Evolutionary conservation across 2,797 vertebrate genomes (phyloP), one percentile per base, ranked within the genome.

Genomic region (Myotis vivesi): DNA sequence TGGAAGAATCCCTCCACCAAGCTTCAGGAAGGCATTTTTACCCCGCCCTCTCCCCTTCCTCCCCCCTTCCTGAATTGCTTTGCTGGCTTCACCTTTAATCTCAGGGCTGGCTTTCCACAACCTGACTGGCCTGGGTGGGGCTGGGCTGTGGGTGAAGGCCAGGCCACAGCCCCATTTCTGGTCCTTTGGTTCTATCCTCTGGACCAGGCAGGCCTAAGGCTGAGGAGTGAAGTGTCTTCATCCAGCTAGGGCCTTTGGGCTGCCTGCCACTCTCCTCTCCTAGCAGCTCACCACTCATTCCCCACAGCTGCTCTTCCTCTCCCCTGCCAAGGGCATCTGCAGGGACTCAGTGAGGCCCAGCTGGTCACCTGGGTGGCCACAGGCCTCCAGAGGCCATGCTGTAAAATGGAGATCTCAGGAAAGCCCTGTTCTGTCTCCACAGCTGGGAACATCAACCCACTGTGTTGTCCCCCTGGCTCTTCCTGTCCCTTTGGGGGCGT

Each of bases 401-500:
- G 44, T 36, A 62, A 30, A 17, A 62, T 0, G 5, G 73, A 71
- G 33, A 51, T 30, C 57, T 36, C 5, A 2, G 23, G 66, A 66
- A 49, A 76, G 49, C 5, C 64, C 73, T 36, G 5, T 19, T 44
- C 68, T 57, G 20, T 30, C n/a, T 85, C 82, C 71, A 57, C 7
- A 49, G 53, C 66, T 49, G 38, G 66, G 16, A 16, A 79, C 8
- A 36, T 28, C 30, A n/a, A 36, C 20, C 77, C n/a, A 55, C 11
- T 17, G 17, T 9, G 0, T 9, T 57, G 28, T 15, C 53, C 38
- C 41, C 69, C 13, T 0, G 19, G 10, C 23, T 69, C 72, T 53
- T 97, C 97, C 97, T 98, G n/a, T 91, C 51, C 49, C 46, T 77
- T 97, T 2, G 20, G 0, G 30, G 44, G 13, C 69, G 6, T 82